phyloP scores from a whole-genome alignment of 2,113 vertebrate genomes.

The Pluvialis apricaria region DNA sequence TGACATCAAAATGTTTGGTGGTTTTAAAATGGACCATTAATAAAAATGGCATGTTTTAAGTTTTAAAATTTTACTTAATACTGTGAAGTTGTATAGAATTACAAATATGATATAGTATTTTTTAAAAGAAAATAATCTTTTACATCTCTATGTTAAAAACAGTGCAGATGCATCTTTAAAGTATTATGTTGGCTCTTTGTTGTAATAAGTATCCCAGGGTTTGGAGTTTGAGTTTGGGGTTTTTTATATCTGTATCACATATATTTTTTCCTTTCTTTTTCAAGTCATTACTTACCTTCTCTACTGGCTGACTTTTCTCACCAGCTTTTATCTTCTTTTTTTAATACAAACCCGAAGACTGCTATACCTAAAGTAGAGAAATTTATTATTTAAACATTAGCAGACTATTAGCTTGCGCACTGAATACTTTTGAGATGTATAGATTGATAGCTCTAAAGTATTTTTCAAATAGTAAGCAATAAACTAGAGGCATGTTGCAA shows the following conservation, averaged over 20 bases:
- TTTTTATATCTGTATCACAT: neutral
- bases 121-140: conserved; percentile 42
- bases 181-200: neutral
- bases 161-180: conserved; percentile 20
- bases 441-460: neutral
- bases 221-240: neutral
- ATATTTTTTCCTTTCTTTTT: neutral
- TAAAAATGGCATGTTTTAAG: conserved; percentile 74
- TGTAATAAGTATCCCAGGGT: neutral
- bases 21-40: conserved; percentile 78
- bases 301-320: neutral
- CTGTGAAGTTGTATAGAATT: conserved; percentile 72
- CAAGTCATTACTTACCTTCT: neutral
- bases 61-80: conserved; percentile 70
- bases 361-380: neutral
- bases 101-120: conserved; percentile 54
- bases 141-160: conserved; percentile 18
- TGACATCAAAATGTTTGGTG: conserved; percentile 80
- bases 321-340: neutral
- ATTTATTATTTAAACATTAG: neutral
- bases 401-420: neutral
- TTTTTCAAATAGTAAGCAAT: neutral
- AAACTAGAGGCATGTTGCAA: neutral
- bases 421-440: neutral
- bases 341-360: neutral